A percentile compares a stretch with the other conserved stretches of the same genome.
Conservation (phyloP, 2,888 invertebrate genomes). For the Catotricha subobsoleta region DNA sequence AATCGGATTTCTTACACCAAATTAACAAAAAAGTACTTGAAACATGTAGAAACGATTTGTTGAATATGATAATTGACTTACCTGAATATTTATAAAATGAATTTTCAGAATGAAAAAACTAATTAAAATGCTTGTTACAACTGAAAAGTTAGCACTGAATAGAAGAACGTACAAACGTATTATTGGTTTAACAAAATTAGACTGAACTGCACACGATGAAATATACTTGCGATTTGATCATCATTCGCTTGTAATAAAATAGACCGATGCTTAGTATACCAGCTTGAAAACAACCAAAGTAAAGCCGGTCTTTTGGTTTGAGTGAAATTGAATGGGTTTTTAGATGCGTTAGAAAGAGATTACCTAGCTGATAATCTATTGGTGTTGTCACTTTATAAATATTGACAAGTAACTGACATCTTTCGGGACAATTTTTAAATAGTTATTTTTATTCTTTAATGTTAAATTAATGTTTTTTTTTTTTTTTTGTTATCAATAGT, state of each 20-base stretch:
- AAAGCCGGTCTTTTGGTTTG: constrained; percentile 2
- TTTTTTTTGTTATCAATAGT: too few species aligned
- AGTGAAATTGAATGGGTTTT: background rate
- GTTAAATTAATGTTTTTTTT: too few species aligned
- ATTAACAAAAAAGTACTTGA: constrained; percentile 7
- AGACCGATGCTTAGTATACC: constrained; percentile 2
- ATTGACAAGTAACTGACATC: too few species aligned
- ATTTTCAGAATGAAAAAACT: constrained; percentile 6
- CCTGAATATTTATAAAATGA: constrained; percentile 5
- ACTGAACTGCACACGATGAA: constrained; percentile 3
- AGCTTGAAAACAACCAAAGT: constrained; percentile 4
- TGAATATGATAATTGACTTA: constrained; percentile 6
- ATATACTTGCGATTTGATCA: too few species aligned
- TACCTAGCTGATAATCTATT: too few species aligned
- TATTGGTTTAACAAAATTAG: constrained; percentile 3
- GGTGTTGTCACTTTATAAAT: too few species aligned
- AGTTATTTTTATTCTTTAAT: too few species aligned
- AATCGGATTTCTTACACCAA: too few species aligned
- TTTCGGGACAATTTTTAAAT: too few species aligned
- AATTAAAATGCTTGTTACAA: constrained; percentile 6
- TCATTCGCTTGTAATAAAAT: constrained; percentile 2
- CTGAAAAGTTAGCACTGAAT: constrained; percentile 4
- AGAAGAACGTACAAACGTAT: too few species aligned
- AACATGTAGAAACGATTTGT: constrained; percentile 5
- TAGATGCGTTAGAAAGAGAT: background rate